Base-by-base conservation (phyloP, 1,140 invertebrate genomes). In the Drosophila tropicalis region DNA sequence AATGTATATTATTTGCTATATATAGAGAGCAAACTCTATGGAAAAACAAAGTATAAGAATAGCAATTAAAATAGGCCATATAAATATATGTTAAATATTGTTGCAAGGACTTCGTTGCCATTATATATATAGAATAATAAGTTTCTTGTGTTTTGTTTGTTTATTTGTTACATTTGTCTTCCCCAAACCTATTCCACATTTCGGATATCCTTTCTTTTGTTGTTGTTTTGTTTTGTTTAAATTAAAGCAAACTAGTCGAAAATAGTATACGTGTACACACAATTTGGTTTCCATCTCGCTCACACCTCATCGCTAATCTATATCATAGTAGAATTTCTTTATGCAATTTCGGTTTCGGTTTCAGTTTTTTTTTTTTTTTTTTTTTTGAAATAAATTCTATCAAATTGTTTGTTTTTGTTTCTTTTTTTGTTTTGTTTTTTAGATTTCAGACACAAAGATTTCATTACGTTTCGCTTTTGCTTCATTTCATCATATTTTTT, bases 221-320 rank as follows among this genome's bases (percentile, higher is more conserved):
- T 25, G 22, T 61, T 58, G 17, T 76, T 36, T 29, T 12, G 51
- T 22, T 55, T 71, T 67, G 60, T 77, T 76, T 80, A 75, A 77
- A 90, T 75, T 86, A 86, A 86, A 89, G 72, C 84, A 89, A 90
- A 90, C 76, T 87, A 89, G 84, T 89, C 79, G 83, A 86, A 86
- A 86, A 87, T 87, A 87, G 83, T 87, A 87, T 87, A 87, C 83
- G 82, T 87, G 82, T 87, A 89, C 83, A 86, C 81, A 83, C 76
- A 78, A 79, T 87, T 89, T 87, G 83, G 84, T 87, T 87, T 76
- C 9, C 62, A 68, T 79, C 67, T 79, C 64, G 32, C 68, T 29
- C 19, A 56, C 57, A 36, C 65, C 66, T 51, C 41, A 62, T 62
- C 66, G 22, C 41, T 41, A 13, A 61, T 67, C 29, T 62, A 39